Base-by-base conservation (phyloP, 2,797 vertebrate species). In the Sparidentex hasta region DNA sequence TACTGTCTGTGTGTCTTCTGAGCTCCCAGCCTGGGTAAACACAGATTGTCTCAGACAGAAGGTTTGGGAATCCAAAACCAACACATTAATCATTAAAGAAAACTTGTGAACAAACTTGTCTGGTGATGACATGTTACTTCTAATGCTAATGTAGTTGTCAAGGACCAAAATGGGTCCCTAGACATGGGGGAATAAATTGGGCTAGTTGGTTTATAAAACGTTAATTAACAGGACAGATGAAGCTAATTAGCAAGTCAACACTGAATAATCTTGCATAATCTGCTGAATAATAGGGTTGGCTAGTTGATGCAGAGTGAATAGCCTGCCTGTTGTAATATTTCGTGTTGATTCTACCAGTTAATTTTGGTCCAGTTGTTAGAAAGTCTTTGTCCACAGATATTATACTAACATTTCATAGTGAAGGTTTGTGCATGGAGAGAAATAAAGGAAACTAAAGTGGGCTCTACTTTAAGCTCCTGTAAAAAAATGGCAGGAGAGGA, bases 31-130 rank as follows among this genome's bases (percentile, higher is more conserved):
- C 74, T 56, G 70, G 51, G 64, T 82, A 89, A 88, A 90, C 85
- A 88, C 82, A 87, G 88, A 83, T 44, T 83, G 81, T 79, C 46
- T 51, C 17, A 69, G 67, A 75, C 82, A 85, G 78, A 82, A 76
- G 82, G 78, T 85, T 79, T 86, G 82, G 78, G 67, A 85, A 83
- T 87, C 72, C 70, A 76, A 82, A 86, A 79, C 54, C 74, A 80
- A 77, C 82, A 81, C 76, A 84, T 87, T 75, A 86, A 84, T 85
- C 74, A 90, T 88, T 84, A 77, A 86, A 84, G 50, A 82, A 82
- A 84, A 86, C 56, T n/a, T 82, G 79, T 84, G 73, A 85, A 86
- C 75, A 84, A 76, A 76, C 75, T 78, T 79, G 79, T 83, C 65
- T 78, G 47, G 52, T 68, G 72, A 83, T 61, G 75, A 81, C 63